phyloP scores from a whole-genome alignment of 2,113 vertebrate species.

The Sorex araneus region DNA sequence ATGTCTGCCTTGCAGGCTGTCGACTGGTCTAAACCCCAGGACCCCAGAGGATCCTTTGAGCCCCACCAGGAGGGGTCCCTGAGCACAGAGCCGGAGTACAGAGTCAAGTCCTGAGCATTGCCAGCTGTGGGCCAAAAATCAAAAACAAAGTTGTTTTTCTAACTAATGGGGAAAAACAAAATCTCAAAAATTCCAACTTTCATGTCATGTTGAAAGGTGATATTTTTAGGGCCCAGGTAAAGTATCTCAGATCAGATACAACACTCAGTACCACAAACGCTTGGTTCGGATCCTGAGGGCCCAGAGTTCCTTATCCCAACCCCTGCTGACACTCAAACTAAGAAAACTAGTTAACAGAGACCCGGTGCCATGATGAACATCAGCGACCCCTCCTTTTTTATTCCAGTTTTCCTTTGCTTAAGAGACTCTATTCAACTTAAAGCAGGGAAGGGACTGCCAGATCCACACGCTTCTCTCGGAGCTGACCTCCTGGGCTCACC shows the following conservation, averaged over 20 bases:
- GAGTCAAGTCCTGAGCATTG: no score
- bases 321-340: conserved; percentile 43
- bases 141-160: conserved; percentile 67
- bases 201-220: conserved; percentile 30
- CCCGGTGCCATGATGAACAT: not conserved
- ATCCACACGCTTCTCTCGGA: no score
- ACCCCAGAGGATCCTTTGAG: no score
- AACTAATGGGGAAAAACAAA: conserved; percentile 48
- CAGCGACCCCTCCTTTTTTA: not conserved
- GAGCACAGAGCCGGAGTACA: no score
- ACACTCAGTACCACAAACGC: not conserved
- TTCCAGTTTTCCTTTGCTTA: not conserved
- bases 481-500: no score
- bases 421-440: not conserved
- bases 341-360: conserved; percentile 17
- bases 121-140: no score
- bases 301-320: not conserved
- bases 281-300: conserved; percentile 23
- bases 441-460: no score
- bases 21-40: no score
- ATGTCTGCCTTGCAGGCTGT: no score
- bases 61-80: no score
- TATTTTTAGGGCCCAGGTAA: not conserved
- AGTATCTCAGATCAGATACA: not conserved
- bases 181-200: conserved; percentile 36